Percentiles rank a stretch among this genome's conserved stretches.
Evolutionary conservation across 2,797 vertebrate genomes (phyloP).

Genomic region (Moxostoma hubbsi): DNA sequence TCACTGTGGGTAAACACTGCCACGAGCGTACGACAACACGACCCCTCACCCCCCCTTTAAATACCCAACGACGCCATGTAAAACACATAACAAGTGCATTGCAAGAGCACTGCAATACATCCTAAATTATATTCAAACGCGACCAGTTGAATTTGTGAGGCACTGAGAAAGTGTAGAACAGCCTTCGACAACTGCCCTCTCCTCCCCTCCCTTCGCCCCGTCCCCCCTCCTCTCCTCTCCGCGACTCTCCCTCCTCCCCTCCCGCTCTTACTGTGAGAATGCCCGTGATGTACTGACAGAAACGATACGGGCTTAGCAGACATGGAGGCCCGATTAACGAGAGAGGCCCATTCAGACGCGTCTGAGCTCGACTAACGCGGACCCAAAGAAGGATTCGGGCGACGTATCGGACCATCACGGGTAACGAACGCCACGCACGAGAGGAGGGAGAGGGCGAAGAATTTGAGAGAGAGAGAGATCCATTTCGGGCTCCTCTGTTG

Average conservation of each 20-base stretch:
- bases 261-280: constrained; percentile 72
- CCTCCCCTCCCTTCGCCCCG: constrained; percentile 56
- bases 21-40: constrained; percentile 49
- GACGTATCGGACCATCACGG: constrained; percentile 67
- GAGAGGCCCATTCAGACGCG: constrained; percentile 79
- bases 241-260: constrained; percentile 41
- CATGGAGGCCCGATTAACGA: constrained; percentile 84
- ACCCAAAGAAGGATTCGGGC: constrained; percentile 66
- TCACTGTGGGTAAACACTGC: constrained; percentile 48
- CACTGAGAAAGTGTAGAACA: constrained; percentile 56
- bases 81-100: too few species aligned
- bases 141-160: not conserved
- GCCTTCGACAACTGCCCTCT: constrained; percentile 64
- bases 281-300: constrained; percentile 83
- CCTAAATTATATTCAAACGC: not conserved
- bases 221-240: constrained; percentile 49
- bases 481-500: constrained; percentile 85
- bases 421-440: constrained; percentile 61
- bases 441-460: constrained; percentile 66
- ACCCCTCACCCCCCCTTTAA: not conserved
- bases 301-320: constrained; percentile 83
- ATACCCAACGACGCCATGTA: too few species aligned
- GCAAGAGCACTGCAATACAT: not conserved
- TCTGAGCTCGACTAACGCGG: constrained; percentile 75
- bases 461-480: constrained; percentile 68